Conservation (phyloP, 2,113 vertebrate genomes). For the Bos javanicus region DNA sequence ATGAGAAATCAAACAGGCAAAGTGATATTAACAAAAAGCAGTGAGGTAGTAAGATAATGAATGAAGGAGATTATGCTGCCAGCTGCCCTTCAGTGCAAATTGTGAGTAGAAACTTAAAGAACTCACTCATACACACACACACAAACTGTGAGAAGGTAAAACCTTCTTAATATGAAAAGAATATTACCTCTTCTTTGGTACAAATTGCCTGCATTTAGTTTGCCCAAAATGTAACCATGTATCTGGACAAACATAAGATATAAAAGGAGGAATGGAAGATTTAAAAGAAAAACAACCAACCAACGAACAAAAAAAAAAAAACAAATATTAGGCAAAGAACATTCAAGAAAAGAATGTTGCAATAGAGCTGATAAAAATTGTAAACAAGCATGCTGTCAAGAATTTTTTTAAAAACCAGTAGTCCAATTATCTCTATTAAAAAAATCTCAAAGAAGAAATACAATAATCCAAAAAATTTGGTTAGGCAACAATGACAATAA, state of each 20-base stretch:
- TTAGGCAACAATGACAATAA: background rate
- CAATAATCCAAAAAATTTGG: background rate
- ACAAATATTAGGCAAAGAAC: background rate
- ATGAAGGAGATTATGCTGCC: background rate
- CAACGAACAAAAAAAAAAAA: background rate
- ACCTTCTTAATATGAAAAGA: background rate
- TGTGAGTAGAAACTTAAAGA: background rate
- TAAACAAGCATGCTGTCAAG: background rate
- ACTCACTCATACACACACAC: background rate
- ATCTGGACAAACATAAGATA: background rate
- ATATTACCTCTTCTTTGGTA: background rate
- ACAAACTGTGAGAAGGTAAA: background rate
- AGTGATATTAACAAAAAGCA: background rate
- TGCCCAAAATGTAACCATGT: background rate
- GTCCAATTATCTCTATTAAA: background rate
- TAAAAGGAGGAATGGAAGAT: background rate
- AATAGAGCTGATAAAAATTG: background rate
- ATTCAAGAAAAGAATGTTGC: background rate
- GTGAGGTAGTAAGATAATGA: background rate
- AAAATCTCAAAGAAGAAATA: background rate
- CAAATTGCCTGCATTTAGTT: background rate
- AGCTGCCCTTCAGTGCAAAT: background rate
- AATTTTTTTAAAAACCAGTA: background rate
- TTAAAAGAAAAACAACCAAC: background rate
- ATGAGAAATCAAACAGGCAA: background rate